Percentiles rank a stretch among this genome's conserved stretches.
Conservation (phyloP, 1,140 invertebrate species). For the Acromyrmex charruanus region DNA sequence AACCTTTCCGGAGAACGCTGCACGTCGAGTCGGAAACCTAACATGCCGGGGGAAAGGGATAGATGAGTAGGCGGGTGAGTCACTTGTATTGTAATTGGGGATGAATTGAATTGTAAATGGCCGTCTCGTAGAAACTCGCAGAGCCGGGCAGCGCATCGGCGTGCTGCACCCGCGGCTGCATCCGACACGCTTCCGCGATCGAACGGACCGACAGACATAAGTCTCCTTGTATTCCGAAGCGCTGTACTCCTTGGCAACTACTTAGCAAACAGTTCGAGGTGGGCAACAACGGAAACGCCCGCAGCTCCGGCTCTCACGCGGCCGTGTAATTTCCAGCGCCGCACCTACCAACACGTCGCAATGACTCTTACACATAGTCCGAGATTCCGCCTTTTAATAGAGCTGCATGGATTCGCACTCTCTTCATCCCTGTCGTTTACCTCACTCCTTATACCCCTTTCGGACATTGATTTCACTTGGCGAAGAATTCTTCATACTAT, state of each 20-base stretch:
- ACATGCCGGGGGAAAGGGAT: background rate
- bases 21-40: background rate
- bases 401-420: background rate
- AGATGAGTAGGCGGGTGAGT: constrained; percentile 14
- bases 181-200: constrained; percentile 39
- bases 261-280: constrained; percentile 54
- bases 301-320: background rate
- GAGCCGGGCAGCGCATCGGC: background rate
- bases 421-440: background rate
- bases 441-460: background rate
- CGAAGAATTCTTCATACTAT: background rate
- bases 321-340: constrained; percentile 14
- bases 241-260: constrained; percentile 58
- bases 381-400: background rate
- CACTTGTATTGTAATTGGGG: constrained; percentile 48
- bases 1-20: background rate
- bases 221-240: constrained; percentile 55
- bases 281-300: background rate
- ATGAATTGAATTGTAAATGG: constrained; percentile 63
- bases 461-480: background rate
- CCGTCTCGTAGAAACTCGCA: background rate
- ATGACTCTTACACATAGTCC: background rate
- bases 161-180: constrained; percentile 1
- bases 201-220: constrained; percentile 43
- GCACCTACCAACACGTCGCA: background rate